Conservation (phyloP, 2,888 invertebrate genomes). For the Listrodromus nycthemerus region DNA sequence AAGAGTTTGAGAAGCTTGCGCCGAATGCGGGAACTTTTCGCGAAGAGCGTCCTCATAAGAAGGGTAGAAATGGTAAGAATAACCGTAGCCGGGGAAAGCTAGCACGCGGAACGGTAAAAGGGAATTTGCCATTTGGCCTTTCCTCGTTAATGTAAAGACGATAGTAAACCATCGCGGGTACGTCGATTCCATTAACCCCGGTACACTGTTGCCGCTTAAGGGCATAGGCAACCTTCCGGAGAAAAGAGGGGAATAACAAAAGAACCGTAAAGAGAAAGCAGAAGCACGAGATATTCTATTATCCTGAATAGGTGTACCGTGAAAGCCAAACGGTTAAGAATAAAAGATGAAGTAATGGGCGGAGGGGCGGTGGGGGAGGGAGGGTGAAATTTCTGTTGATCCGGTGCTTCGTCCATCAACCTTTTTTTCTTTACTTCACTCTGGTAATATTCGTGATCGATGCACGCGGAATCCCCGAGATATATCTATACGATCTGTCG, state of each 20-base stretch:
- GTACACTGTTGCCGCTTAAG: slow-evolving; percentile 48
- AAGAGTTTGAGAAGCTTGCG: slow-evolving; percentile 25
- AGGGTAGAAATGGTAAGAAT: slow-evolving; percentile 62
- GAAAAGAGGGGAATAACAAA: slow-evolving; percentile 53
- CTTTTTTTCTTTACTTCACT: slow-evolving; percentile 31
- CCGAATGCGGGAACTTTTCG: slow-evolving; percentile 65
- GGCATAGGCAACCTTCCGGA: slow-evolving; percentile 42
- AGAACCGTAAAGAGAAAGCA: slow-evolving; percentile 58
- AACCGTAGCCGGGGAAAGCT: slow-evolving; percentile 44
- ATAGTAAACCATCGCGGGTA: slow-evolving; percentile 70
- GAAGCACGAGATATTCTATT: slow-evolving; percentile 66
- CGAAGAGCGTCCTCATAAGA: slow-evolving; percentile 55
- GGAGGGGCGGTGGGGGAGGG: neutral
- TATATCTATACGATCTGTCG: neutral
- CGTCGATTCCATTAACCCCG: slow-evolving; percentile 73
- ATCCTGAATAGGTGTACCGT: slow-evolving; percentile 65
- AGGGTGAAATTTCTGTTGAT: slow-evolving; percentile 24
- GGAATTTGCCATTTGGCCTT: slow-evolving; percentile 72
- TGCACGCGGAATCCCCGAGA: neutral
- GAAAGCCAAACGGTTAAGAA: slow-evolving; percentile 55
- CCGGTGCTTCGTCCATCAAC: slow-evolving; percentile 53
- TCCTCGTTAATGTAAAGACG: slow-evolving; percentile 71
- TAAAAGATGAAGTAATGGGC: slow-evolving; percentile 8
- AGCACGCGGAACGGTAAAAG: slow-evolving; percentile 58
- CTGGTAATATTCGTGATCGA: slow-evolving; percentile 38